Conservation (phyloP, 2,113 vertebrate species). For the Amphiprion ocellaris region DNA sequence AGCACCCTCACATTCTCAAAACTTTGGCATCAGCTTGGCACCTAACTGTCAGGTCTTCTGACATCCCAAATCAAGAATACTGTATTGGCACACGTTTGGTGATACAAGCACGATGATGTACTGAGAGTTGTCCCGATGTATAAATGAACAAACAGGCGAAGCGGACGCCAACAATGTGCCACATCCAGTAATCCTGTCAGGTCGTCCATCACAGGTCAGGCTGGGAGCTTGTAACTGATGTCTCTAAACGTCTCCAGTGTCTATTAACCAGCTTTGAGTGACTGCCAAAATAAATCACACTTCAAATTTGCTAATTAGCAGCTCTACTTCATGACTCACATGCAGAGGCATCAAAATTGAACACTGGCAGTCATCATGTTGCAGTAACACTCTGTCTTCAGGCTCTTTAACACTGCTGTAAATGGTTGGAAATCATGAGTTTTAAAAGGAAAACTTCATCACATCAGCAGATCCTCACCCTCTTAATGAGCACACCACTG, state of each 20-base stretch:
- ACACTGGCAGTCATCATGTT: conserved; percentile 3
- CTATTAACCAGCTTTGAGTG: conserved; percentile 15
- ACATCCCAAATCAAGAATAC: background rate
- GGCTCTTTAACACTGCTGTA: background rate
- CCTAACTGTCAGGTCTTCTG: no score
- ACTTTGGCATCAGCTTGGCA: no score
- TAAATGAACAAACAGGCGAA: background rate
- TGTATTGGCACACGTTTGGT: background rate
- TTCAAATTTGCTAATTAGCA: conserved; percentile 42
- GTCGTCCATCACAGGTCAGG: background rate
- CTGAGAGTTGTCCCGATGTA: background rate
- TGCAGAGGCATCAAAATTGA: conserved; percentile 7
- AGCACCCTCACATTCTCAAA: no score
- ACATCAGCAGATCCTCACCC: background rate
- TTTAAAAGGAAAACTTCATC: conserved; percentile 11
- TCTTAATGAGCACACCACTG: background rate
- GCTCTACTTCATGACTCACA: background rate
- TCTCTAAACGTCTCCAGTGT: background rate
- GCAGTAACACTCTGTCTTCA: background rate
- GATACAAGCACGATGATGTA: background rate
- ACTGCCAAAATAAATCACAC: conserved; percentile 38
- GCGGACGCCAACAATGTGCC: background rate
- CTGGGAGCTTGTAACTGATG: conserved; percentile 5
- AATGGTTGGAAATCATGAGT: conserved; percentile 1
- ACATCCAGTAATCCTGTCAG: background rate